Base-by-base conservation (phyloP, 2,888 invertebrate genomes). In the Hoplodrina ambigua region DNA sequence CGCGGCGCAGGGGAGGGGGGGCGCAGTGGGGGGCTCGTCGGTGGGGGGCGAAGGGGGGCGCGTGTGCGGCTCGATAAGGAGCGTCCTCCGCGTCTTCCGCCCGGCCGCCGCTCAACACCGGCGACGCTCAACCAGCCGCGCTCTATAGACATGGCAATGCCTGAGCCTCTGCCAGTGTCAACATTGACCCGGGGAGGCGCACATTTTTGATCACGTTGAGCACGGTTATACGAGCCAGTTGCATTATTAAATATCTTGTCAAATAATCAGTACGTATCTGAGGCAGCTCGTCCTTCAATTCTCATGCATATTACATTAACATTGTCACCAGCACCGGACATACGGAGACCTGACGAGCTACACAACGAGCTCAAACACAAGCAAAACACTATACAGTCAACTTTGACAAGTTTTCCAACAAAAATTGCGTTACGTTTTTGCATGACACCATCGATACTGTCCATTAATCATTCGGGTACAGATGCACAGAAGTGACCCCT, bases 21-120 rank as follows among this genome's bases (percentile, higher is more conserved):
- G 11, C 46, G 75, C 74, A 59, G 60, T 74, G 62, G 77, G 78
- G 73, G 74, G 72, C 76, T 5, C 17, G 46, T 17, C 41, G 61
- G 72, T 69, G 58, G 19, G 44, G 78, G 75, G 63, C 73, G 62
- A 78, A 81, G 66, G 75, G 78, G 82, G 78, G 69, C 69, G 87
- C 79, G 85, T 84, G 88, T 84, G 76, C 87, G 88, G 90, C 89
- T 91, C 92, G 91, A 91, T 92, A 92, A 88, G 89, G 85, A 87
- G 81, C 75, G 71, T 85, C 85, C 84, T 82, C 85, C 84, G 82
- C 81, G 75, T 76, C 80, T 72, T 76, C 77, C 69, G 66, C 66
- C 67, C 65, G 64, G 69, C 72, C 75, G 59, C 56, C 71, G 64
- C 66, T 50, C 60, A 74, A 53, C 81, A 68, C 72, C 81, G 56